Evolutionary conservation across 2,797 vertebrate genomes (phyloP).

Genomic region (Eupleurogrammus muticus): DNA sequence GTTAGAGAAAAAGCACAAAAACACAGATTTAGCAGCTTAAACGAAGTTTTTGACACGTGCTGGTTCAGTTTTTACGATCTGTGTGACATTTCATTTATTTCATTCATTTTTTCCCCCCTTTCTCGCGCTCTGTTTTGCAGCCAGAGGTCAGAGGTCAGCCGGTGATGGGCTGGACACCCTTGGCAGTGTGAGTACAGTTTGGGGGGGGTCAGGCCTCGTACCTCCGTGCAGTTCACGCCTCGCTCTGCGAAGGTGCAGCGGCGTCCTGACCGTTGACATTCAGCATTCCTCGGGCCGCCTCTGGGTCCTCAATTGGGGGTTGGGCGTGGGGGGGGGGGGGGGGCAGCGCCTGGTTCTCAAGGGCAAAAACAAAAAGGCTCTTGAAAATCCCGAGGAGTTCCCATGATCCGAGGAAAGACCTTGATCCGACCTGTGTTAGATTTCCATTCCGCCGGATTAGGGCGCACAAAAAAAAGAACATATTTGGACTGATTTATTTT

Average conservation of each 20-base stretch:
- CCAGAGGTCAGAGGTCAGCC: slow-evolving; percentile 49
- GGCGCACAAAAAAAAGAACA: slow-evolving; percentile 86
- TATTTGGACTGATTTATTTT: slow-evolving; percentile 88
- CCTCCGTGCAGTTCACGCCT: slow-evolving; percentile 73
- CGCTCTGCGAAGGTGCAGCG: slow-evolving; percentile 80
- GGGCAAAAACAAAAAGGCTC: slow-evolving; percentile 93
- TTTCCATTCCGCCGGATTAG: slow-evolving; percentile 91
- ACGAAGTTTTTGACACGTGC: slow-evolving; percentile 17
- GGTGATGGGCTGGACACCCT: slow-evolving; percentile 75
- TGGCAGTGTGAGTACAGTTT: slow-evolving; percentile 79
- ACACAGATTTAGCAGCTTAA: slow-evolving; percentile 27
- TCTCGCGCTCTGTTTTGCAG: slow-evolving; percentile 40
- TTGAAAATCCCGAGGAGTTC: slow-evolving; percentile 92
- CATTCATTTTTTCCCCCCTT: slow-evolving; percentile 25
- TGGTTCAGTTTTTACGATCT: slow-evolving; percentile 7
- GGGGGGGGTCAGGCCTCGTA: slow-evolving; percentile 75
- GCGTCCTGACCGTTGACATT: slow-evolving; percentile 85
- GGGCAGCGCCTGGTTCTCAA: slow-evolving; percentile 85
- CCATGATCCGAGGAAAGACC: slow-evolving; percentile 91
- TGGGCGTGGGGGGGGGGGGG: slow-evolving; percentile 84
- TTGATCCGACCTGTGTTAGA: slow-evolving; percentile 88
- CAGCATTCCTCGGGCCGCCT: slow-evolving; percentile 80
- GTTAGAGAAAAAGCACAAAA: slow-evolving; percentile 33
- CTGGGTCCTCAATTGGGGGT: slow-evolving; percentile 86
- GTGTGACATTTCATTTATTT: neutral